Conservation (phyloP, 2,113 vertebrate species). For the Nothoprocta pentlandii region DNA sequence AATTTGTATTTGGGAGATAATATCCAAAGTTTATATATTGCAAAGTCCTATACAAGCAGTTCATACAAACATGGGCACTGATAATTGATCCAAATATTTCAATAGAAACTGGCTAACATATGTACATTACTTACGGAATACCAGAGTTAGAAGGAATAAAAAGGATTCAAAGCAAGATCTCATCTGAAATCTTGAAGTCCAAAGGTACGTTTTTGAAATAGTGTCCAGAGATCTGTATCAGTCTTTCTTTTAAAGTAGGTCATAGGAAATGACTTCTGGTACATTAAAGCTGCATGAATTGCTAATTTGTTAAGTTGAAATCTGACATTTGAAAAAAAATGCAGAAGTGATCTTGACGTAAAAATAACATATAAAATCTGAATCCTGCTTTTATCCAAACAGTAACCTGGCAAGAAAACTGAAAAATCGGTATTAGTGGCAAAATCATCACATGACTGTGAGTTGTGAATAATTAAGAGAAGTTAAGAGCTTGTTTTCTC, state of each 20-base stretch:
- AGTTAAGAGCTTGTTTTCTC: background rate
- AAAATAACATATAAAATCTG: slow-evolving; percentile 11
- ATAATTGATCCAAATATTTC: background rate
- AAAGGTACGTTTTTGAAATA: slow-evolving; percentile 43
- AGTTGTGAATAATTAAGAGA: background rate
- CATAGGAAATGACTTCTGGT: slow-evolving; percentile 26
- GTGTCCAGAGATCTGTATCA: slow-evolving; percentile 4
- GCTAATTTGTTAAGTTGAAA: slow-evolving; percentile 13
- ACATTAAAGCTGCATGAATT: background rate
- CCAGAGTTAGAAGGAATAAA: background rate
- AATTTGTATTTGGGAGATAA: slow-evolving; percentile 5
- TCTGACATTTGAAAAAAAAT: slow-evolving; percentile 4
- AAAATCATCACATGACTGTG: background rate
- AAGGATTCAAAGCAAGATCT: background rate
- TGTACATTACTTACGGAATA: slow-evolving; percentile 21
- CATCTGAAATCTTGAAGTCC: background rate
- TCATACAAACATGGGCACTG: slow-evolving; percentile 23
- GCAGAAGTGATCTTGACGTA: background rate
- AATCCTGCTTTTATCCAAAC: background rate
- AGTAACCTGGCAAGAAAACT: background rate
- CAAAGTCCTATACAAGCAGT: slow-evolving; percentile 9
- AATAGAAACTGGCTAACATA: background rate
- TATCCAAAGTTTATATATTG: background rate
- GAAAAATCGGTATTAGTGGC: background rate
- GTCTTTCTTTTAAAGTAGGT: slow-evolving; percentile 8